Conservation (phyloP, 2,113 vertebrate species). For the Empidonax traillii region DNA sequence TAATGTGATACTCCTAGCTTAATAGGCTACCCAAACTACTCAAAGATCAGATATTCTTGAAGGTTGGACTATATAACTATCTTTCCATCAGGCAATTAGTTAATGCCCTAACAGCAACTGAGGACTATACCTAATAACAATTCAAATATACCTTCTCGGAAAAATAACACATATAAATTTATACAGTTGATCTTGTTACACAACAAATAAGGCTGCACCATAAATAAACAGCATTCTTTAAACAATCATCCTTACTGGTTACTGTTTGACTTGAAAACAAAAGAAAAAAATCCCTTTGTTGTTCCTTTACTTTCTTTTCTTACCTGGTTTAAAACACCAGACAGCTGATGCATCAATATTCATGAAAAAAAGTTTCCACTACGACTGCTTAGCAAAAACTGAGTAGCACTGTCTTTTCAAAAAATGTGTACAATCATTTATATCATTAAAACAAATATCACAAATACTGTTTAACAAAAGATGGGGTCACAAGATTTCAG, state of each 20-base stretch:
- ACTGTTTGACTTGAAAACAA: neutral
- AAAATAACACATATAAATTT: neutral
- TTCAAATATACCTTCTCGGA: neutral
- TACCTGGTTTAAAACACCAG: neutral
- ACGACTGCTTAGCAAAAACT: neutral
- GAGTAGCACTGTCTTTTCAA: neutral
- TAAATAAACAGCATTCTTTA: neutral
- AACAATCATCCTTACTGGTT: neutral
- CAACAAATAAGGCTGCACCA: neutral
- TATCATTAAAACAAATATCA: neutral
- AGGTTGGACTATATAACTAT: constrained; percentile 4
- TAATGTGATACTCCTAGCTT: constrained; percentile 30
- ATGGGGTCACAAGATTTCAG: neutral
- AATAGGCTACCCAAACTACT: constrained; percentile 38
- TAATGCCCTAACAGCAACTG: neutral
- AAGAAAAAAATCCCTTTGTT: neutral
- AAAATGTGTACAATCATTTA: neutral
- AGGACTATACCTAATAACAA: neutral
- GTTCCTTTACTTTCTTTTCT: neutral
- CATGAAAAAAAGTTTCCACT: neutral
- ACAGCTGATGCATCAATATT: neutral
- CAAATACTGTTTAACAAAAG: neutral
- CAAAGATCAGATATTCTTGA: constrained; percentile 23
- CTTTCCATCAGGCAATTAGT: constrained; percentile 39
- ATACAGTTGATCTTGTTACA: neutral